Conservation (phyloP, 2,888 invertebrate species). For the Corbicula japonica region DNA sequence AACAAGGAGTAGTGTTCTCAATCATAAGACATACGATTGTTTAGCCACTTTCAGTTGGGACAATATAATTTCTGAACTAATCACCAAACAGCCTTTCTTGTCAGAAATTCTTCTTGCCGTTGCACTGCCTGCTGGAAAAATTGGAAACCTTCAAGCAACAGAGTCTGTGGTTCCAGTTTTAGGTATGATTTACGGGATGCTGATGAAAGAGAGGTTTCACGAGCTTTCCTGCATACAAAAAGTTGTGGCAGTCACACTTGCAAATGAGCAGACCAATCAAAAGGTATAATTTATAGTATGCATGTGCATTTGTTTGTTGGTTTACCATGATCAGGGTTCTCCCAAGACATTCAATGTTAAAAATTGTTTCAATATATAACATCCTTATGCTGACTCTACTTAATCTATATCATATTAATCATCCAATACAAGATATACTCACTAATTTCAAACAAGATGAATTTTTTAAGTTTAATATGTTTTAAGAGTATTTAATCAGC, state of each 20-base stretch:
- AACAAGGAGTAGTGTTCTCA: slow-evolving; percentile 14
- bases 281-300: too few species aligned
- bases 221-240: slow-evolving; percentile 26
- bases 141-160: slow-evolving; percentile 11
- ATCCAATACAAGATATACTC: too few species aligned
- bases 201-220: slow-evolving; percentile 24
- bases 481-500: too few species aligned
- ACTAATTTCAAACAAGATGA: too few species aligned
- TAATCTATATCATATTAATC: too few species aligned
- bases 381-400: too few species aligned
- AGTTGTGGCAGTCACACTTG: slow-evolving; percentile 17
- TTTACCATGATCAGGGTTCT: too few species aligned
- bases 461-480: too few species aligned
- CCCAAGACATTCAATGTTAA: too few species aligned
- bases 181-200: slow-evolving; percentile 20
- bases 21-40: background rate
- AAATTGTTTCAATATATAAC: too few species aligned
- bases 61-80: background rate
- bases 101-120: slow-evolving; percentile 24
- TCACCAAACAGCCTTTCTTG: slow-evolving; percentile 9
- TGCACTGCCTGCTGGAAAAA: slow-evolving; percentile 23
- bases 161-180: slow-evolving; percentile 16
- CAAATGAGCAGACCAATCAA: slow-evolving; percentile 29
- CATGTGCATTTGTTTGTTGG: too few species aligned
- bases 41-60: slow-evolving; percentile 20